Evolutionary conservation across 2,888 invertebrate species (phyloP).

Genomic region (Ischnus inquisitorius): DNA sequence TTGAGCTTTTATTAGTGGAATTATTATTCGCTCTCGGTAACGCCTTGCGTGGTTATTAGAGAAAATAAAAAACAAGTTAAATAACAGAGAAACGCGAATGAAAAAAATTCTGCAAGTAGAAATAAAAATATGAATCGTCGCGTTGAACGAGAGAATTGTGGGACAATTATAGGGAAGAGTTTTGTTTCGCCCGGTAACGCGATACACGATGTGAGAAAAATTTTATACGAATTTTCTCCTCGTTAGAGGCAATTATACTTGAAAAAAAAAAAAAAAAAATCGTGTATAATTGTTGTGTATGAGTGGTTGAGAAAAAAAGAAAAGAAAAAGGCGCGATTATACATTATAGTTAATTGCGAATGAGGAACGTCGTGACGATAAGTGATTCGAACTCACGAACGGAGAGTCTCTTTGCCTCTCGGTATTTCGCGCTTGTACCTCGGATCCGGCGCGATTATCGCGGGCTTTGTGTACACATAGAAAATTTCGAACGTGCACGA

Average conservation of each 20-base stretch:
- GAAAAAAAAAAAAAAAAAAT: not conserved
- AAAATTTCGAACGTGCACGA: constrained; percentile 38
- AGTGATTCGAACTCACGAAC: constrained; percentile 14
- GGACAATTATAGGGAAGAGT: not conserved
- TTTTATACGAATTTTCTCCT: constrained; percentile 3
- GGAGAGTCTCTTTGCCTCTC: constrained; percentile 43
- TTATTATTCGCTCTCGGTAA: constrained; percentile 55
- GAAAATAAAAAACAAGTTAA: not conserved
- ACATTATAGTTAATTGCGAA: not conserved
- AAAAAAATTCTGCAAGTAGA: constrained; percentile 13
- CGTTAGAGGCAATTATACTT: not conserved
- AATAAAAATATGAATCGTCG: constrained; percentile 3
- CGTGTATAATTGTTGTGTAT: not conserved
- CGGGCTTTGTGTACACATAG: constrained; percentile 4
- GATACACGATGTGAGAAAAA: not conserved
- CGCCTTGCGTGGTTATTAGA: constrained; percentile 23
- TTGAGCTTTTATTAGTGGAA: constrained; percentile 58
- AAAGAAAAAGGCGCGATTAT: not conserved
- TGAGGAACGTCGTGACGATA: not conserved
- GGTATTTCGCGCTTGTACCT: not conserved
- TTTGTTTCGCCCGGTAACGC: not conserved
- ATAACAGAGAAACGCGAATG: not conserved
- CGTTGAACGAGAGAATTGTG: constrained; percentile 1
- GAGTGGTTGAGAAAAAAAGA: not conserved
- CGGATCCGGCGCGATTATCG: constrained; percentile 27